Evolutionary conservation across 2,113 vertebrate species (phyloP), one percentile per base, ranked within the genome.

Genomic region (Cephalopterus ornatus): DNA sequence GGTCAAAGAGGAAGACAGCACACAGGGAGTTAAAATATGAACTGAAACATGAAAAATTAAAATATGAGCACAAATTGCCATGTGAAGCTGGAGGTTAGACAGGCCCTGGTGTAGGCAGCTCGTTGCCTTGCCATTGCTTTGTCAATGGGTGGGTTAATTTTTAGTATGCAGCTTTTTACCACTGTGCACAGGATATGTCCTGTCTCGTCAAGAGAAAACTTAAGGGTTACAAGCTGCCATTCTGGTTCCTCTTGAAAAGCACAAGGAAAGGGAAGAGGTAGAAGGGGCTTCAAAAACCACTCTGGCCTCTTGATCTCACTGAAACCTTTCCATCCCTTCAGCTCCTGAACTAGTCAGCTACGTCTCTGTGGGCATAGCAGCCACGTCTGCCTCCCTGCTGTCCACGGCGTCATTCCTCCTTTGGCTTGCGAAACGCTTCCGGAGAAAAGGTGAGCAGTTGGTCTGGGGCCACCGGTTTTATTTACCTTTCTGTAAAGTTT

Each of bases 401-500:
- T 97, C 95, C 62, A 71, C 75, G 0, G 95, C 67, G 37, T 96
- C 84, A 0, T 88, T 98, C 49, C 85, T 97, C 32, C 76, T 97
- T 55, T 98, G 97, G 97, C 93, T 97, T 24, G 71, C 96, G 72
- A 97, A 95, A 68, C 94, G 20, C 61, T 84, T 96, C 72, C 73
- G 35, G n/a, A 96, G 94, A 58, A 97, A 95, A 96, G 97, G 97
- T 98, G 80, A 97, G 95, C 59, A 18, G 21, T n/a, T 44, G 61
- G 15, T 33, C 47, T 46, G 39, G 8, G 39, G 50, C 33, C 33
- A 11, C 8, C 46, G 14, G 9, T 73, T 79, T 65, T 75, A 41
- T 59, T 81, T 74, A 81, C 24, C 42, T 75, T 70, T 30, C 55
- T 84, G 66, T 46, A 66, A 78, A 65, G 10, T 6, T 13, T 59